Base-by-base conservation (phyloP, 1,140 invertebrate species). In the Myzus persicae region DNA sequence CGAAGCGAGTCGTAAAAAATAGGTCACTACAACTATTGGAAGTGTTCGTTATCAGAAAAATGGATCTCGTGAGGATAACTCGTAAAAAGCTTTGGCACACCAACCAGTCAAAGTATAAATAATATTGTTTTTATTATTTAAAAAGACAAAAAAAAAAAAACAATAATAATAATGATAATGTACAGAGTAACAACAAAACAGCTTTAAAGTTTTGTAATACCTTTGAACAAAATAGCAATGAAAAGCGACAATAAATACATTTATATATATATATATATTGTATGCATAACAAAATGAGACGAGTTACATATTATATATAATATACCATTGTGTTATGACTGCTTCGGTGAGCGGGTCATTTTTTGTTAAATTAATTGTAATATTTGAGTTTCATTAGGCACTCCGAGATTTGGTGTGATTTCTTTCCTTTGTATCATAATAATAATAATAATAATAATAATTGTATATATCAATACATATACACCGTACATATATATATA, bases 181-280 rank as follows among this genome's bases (percentile, higher is more conserved):
- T 92, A 92, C 90, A 92, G 90, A 81, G 90, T 92, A 92, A 82
- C 67, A 92, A 92, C 90, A 81, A 92, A 92, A 82, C 90, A 48
- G 42, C 22, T 92, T 92, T 81, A 40, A 48, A 82, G 90, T 92
- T 92, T 92, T 38, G 90, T 87, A 92, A 92, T 92, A 82, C 90
- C 90, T 76, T 92, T 92, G 76, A 94, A 93, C 87, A 94, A 94
- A 82, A 93, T 93, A 92, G 91, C 93, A 94, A 93, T 94, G 88
- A 93, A 46, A 93, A 94, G 88, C 93, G 84, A 93, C 90, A 36
- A 87, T 38, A 38, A 38, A 14, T 89, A 89, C n/a, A n/a, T 87
- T 5, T 87, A n/a, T 76, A n/a, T 76, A 59, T 24, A 90, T 89
- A 89, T 46, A 42, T 54, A 90, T 90, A 54, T 90, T 46, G 48